Evolutionary conservation across 92 coral and sea anemone genomes (phyloP), one percentile per base, ranked within the genome.

Genomic region (Epizoanthus fatuus): DNA sequence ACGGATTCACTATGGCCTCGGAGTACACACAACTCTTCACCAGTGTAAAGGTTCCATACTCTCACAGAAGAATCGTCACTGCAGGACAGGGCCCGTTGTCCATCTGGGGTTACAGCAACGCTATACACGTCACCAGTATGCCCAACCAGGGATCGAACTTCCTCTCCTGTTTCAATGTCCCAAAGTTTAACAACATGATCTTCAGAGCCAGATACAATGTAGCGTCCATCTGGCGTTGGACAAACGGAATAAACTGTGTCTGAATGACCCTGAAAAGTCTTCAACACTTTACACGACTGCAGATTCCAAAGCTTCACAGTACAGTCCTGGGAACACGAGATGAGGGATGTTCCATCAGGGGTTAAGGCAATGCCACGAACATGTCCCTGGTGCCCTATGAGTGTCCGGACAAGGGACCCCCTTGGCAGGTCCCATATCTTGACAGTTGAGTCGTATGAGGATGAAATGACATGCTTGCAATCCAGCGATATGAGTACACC

Each of bases 1-100:
- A 86, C 75, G n/a, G 93, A 81, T 54, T 90, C 90, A 42, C 93
- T 90, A 58, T 90, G 93, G 12, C 93, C 93, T 6, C 88, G 70
- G 29, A 90, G 80, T 7, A 80, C 59, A 17, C 63, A 78, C 72
- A 86, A 55, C 63, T 86, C 84, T 15, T 78, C 86, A 2, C 94
- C 94, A 7, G 81, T 81, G 20, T 45, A 65, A 54, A 86, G 83
- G 25, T 69, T 81, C 94, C 94, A 90, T 38, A 90, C 56, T 37
- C 85, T 74, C 11, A 90, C 76, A 39, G 86, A 56, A 57, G 66
- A 67, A 40, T 90, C 94, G 45, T 81, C 87, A 51, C 91, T 85
- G 11, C 87, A 83, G 56, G 94, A 90, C 62, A 86, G 60, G 9
- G 86, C 63, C 16, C 69, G 67, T 66, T 76, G 59, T 2, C 91